Percentiles rank a stretch among this genome's conserved stretches.
These are phyloP conservation scores for Epinotia bilunana DNA, from an alignment of 2,888 invertebrate species.

Conservation along the genomic window DNA sequence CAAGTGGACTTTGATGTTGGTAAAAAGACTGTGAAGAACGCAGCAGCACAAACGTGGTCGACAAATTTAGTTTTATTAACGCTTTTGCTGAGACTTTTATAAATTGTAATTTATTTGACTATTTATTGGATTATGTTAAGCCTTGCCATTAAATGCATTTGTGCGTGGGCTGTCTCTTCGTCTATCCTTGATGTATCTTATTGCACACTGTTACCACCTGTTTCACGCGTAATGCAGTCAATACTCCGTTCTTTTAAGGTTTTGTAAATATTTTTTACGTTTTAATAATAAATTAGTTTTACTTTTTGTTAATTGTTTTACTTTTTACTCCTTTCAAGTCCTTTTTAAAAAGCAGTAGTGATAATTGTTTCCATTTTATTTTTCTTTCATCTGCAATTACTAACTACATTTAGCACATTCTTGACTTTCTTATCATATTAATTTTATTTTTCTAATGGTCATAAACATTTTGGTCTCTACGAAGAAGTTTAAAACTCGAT, in stretches of 20 bases:
- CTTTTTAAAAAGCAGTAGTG: not conserved
- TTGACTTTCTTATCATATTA: not conserved
- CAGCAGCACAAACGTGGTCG: constrained; percentile 51
- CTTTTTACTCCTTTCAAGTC: not conserved
- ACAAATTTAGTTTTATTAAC: constrained; percentile 61
- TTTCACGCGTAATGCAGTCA: constrained; percentile 71
- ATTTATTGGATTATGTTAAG: constrained; percentile 77
- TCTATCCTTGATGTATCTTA: constrained; percentile 35
- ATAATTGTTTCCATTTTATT: not conserved
- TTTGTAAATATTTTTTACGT: constrained; percentile 79
- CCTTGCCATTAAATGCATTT: constrained; percentile 82
- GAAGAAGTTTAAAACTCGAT: too few species aligned
- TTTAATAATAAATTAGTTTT: constrained; percentile 49
- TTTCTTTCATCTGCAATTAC: not conserved
- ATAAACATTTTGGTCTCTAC: too few species aligned
- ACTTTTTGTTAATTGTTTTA: constrained; percentile 54
- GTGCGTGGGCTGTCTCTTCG: constrained; percentile 48
- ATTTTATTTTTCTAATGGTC: too few species aligned
- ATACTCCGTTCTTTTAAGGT: constrained; percentile 75
- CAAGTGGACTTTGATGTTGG: constrained; percentile 65
- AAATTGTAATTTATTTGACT: constrained; percentile 62
- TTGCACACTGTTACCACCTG: constrained; percentile 70
- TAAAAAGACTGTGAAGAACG: constrained; percentile 47
- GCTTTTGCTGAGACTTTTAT: constrained; percentile 61
- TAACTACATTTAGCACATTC: not conserved